Evolutionary conservation across 2,888 invertebrate species (phyloP).

Genomic region (Torymus tubicola): DNA sequence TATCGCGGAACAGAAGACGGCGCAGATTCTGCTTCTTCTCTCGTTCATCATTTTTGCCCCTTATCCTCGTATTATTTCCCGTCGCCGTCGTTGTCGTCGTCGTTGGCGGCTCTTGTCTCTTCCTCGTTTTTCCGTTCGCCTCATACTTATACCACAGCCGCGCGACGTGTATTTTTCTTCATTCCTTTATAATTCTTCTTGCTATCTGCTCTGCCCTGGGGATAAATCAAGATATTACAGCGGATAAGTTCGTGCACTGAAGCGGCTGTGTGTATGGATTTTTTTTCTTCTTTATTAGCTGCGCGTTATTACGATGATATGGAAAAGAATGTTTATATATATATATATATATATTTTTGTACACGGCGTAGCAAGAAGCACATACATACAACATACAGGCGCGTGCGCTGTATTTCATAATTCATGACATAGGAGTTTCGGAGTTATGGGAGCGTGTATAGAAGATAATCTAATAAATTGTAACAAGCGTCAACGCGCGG

Average conservation of each 20-base stretch:
- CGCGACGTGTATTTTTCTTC: constrained; percentile 20
- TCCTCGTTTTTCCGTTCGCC: background rate
- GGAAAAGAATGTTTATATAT: too few relatives aligned
- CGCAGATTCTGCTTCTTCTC: constrained; percentile 56
- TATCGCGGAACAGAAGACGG: constrained; percentile 62
- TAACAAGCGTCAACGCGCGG: too few relatives aligned
- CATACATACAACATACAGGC: too few relatives aligned
- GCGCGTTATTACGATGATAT: background rate
- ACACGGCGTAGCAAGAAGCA: too few relatives aligned
- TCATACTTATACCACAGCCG: background rate
- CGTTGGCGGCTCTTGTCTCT: background rate
- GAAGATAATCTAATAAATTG: too few relatives aligned
- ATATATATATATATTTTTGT: too few relatives aligned
- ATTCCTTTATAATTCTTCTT: background rate
- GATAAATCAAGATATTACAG: background rate
- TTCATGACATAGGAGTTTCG: too few relatives aligned
- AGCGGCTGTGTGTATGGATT: background rate
- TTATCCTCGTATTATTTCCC: constrained; percentile 46
- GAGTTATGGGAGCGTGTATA: too few relatives aligned
- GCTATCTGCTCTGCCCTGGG: background rate
- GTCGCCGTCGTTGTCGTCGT: constrained; percentile 19
- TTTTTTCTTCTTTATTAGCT: background rate
- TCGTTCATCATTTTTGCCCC: constrained; percentile 52
- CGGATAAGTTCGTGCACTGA: background rate
- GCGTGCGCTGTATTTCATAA: too few relatives aligned